Evolutionary conservation across 2,888 invertebrate species (phyloP), one percentile per base, ranked within the genome.

Genomic region (Plebejus argus): DNA sequence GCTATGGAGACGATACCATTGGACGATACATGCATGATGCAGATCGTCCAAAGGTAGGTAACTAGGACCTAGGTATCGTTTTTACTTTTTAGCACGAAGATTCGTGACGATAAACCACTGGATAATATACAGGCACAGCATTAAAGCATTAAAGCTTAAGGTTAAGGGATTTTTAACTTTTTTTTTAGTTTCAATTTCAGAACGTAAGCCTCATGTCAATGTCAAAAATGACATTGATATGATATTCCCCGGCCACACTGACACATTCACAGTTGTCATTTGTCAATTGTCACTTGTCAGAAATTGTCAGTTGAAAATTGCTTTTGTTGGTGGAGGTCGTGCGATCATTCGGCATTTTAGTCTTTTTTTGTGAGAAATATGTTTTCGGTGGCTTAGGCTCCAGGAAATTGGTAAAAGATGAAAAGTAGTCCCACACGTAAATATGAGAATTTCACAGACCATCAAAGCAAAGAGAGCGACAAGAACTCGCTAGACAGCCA

Each of bases 401-500:
- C 79, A 83, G 86, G 86, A 86, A 87, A 85, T 85, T 86, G 87
- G 87, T 89, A 87, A 92, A 94, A 89, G 87, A 94, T 94, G 94
- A 94, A 92, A 94, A 94, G 90, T 88, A 94, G 94, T 83, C 94
- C 94, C 79, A 89, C 90, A 82, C 91, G 89, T 84, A 93, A 94
- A 90, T 94, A 94, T 94, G 94, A 94, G 80, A 90, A 89, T 87
- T 93, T 93, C 85, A 88, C 91, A 83, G 94, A 94, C 83, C 90
- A 91, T 79, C 91, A 90, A 84, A 90, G 89, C 84, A 92, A 90
- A 86, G 93, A 94, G 83, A 89, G 90, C 83, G 93, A 94, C 85
- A 94, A 94, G 85, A 90, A 92, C 86, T 94, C 94, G 80, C 81
- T 94, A 91, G 90, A 92, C 85, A 94, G 94, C 84, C 93, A 94